Base-by-base conservation (phyloP, 2,797 vertebrate species). In the Acanthornis magna region DNA sequence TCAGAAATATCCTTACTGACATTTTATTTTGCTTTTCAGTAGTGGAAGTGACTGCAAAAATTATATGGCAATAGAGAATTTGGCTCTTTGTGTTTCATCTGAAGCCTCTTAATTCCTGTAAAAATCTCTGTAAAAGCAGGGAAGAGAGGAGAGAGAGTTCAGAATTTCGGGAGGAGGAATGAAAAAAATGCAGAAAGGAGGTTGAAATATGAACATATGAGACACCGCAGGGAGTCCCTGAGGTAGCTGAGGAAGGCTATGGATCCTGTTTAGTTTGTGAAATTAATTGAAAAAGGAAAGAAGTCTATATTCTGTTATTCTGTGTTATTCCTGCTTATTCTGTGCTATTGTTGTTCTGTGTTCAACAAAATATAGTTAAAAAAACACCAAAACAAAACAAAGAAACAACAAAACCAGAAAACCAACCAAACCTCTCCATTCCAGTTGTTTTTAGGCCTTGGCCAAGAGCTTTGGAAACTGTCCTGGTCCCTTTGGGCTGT, bases 181-280 rank as follows among this genome's bases (percentile, higher is more conserved):
- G 88, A 42, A 50, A 95, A 95, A 89, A 86, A 96, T 83, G 86
- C 84, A 95, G 90, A 84, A 81, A 81, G 30, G 57, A 92, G 80
- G 51, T 8, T 94, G 89, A 95, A 96, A 95, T 91, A 86, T 71
- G 82, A 94, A 85, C 43, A 38, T 40, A 57, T 75, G 90, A 92
- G 86, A 91, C 68, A 42, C 68, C 93, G 55, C 78, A 91, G 93
- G 80, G 79, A 53, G 66, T 89, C 93, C 82, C 94, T 34, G 60
- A 94, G 60, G 94, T 80, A 76, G 89, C 88, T 94, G 68, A 82
- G 93, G 91, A 93, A 95, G 91, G 83, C 78, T 79, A 32, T 1
- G 11, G 92, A 95, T 95, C 86, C 92, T 94, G 78, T 94, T 95
- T 77, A 70, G 79, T 77, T 96, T 83, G 77, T 73, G 40, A 87